Evolutionary conservation across 2,888 invertebrate species (phyloP), one percentile per base, ranked within the genome.

Genomic region (Temnothorax unifasciatus): DNA sequence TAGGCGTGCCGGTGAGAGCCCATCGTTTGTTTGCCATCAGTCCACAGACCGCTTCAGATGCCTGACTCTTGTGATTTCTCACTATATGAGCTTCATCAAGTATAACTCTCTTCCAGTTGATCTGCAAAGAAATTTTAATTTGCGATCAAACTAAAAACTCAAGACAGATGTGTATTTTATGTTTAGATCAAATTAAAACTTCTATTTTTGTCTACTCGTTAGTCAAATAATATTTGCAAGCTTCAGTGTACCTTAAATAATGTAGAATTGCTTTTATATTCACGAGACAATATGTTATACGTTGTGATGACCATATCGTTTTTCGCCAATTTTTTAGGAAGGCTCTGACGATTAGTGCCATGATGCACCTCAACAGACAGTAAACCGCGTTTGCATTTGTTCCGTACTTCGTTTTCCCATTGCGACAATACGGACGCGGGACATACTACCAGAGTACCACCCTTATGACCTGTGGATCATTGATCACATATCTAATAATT

Each of bases 1-100:
- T 97, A 0, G 99, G 99, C 0, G 99, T 99, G 41, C 99, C 99
- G 0, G 99, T 99, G 29, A 99, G 96, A 0, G 97, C 97, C 98
- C 98, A 98, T 15, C 98, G 96, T 95, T 96, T 8, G 0, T 64
- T 63, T 0, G 96, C 96, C 0, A 94, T 90, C 66, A 98, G 94
- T 2, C 95, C 95, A 93, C 97, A 97, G 9, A 97, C 97, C 0
- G 97, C 97, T 85, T 95, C 93, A 0, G 98, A 97, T 0, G 97
- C 97, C 87, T 96, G 96, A 11, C 97, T 96, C 95, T 98, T 98
- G 94, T 97, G 96, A 95, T 99, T 99, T 90, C 99, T 97, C 11
- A 99, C 97, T 59, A 97, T 96, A 95, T 99, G 99, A 0, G 98
- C 99, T 95, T 99, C 99, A 95, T 99, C 99, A 34, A 99, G 95